Base-by-base conservation (phyloP, 2,797 vertebrate species). In the Mormyrus hasselquistii region DNA sequence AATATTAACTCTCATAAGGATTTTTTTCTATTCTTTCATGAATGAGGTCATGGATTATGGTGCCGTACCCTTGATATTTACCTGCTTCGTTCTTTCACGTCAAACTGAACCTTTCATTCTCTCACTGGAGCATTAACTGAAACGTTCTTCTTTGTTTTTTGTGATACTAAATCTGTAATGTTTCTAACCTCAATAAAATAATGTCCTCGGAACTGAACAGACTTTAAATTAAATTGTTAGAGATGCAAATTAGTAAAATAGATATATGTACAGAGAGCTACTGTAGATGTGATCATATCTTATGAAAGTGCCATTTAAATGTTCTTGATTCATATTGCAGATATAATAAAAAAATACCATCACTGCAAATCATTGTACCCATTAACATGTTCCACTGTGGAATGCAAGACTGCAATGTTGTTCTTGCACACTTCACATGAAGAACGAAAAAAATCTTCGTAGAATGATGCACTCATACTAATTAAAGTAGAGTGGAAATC, bases 31-130 rank as follows among this genome's bases (percentile, higher is more conserved):
- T 96, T 96, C 95, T 94, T 88, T 79, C 93, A 94, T 95, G 93
- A 94, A 95, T 92, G 94, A 96, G 94, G 94, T 53, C 92, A 93
- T 91, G 94, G 96, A 97, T 97, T 97, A 97, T 90, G 90, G 88
- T 44, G 88, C 87, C 89, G 88, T 94, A 95, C 95, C 93, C 94
- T 94, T 93, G 92, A 83, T 88, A 91, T 95, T 89, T 44, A 79
- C 73, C 38, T 79, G 16, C 6, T 44, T 19, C 38, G 38, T 44
- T n/a, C 73, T 79, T 79, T 79, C 14, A 44, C 16, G 2, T 79
- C 6, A 44, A 44, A 79, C 73, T 44, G 34, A 44, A 16, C 38
- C 38, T 79, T 79, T 44, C 73, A 8, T 5, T 79, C 73, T 44
- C 73, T 79, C 73, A 79, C 73, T 79, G 73, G 34, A 44, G 16